Evolutionary conservation across 2,797 vertebrate species (phyloP).

Genomic region (Erpetoichthys calabaricus): DNA sequence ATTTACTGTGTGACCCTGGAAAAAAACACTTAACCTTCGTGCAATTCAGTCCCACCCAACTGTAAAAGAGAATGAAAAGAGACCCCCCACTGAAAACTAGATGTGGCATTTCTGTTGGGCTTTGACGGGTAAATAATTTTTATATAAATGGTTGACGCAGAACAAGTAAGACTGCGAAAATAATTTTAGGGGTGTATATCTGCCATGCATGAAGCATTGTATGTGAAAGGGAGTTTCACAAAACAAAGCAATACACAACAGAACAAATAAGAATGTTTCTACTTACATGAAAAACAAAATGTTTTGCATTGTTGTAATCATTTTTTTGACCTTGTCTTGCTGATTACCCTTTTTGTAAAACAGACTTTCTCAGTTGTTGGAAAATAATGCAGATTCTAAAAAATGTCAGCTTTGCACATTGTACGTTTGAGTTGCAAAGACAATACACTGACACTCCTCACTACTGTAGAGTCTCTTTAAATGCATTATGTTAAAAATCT

Average conservation of each 20-base stretch:
- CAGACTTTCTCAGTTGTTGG: neutral
- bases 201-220: too few species aligned
- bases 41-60: slow-evolving; percentile 1
- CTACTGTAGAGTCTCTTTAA: too few species aligned
- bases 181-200: too few species aligned
- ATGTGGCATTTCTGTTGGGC: neutral
- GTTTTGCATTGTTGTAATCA: too few species aligned
- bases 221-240: too few species aligned
- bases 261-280: neutral
- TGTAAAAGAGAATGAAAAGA: slow-evolving; percentile 1
- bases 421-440: neutral
- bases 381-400: neutral
- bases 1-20: slow-evolving; percentile 1
- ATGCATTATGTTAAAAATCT: too few species aligned
- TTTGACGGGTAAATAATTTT: neutral
- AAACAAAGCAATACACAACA: too few species aligned
- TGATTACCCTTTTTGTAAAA: neutral
- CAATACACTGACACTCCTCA: too few species aligned
- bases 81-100: neutral
- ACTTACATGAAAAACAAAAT: neutral
- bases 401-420: neutral
- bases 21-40: slow-evolving; percentile 5
- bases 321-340: neutral
- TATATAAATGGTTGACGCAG: slow-evolving; percentile 1
- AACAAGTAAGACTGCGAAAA: neutral